Evolutionary conservation across 2,888 invertebrate species (phyloP).

Genomic region (Lissonota sp.): DNA sequence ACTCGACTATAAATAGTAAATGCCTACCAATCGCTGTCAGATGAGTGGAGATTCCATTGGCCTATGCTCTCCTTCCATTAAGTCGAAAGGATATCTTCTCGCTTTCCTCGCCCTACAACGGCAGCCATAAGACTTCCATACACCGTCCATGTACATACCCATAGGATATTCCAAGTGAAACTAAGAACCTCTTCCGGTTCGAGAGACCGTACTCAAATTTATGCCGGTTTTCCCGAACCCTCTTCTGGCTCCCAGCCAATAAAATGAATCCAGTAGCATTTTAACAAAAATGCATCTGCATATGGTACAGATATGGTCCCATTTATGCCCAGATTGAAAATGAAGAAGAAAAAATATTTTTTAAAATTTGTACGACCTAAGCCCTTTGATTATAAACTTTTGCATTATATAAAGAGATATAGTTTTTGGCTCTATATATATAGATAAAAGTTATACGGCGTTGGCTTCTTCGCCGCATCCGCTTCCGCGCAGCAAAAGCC

Average conservation of each 20-base stretch:
- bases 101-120: slow-evolving; percentile 63
- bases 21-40: slow-evolving; percentile 70
- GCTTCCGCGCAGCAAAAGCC: slow-evolving; percentile 60
- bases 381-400: too few relatives aligned
- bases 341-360: slow-evolving; percentile 4
- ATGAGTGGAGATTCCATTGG: slow-evolving; percentile 69
- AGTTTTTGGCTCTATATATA: neutral
- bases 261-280: too few relatives aligned
- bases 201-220: too few relatives aligned
- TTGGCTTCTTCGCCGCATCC: slow-evolving; percentile 55
- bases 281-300: too few relatives aligned
- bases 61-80: slow-evolving; percentile 68
- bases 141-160: neutral
- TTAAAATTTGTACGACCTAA: slow-evolving; percentile 34
- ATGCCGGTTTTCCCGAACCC: too few relatives aligned
- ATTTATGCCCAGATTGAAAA: too few relatives aligned
- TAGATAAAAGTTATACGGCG: slow-evolving; percentile 17
- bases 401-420: neutral
- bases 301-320: slow-evolving; percentile 4
- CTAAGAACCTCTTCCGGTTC: too few relatives aligned
- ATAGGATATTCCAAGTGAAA: too few relatives aligned
- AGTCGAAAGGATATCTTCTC: slow-evolving; percentile 63
- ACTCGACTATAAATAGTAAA: slow-evolving; percentile 68
- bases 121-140: slow-evolving; percentile 38
- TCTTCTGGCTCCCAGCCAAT: too few relatives aligned